Conservation (phyloP, 2,797 vertebrate species). For the Schizothorax lantsangensis region DNA sequence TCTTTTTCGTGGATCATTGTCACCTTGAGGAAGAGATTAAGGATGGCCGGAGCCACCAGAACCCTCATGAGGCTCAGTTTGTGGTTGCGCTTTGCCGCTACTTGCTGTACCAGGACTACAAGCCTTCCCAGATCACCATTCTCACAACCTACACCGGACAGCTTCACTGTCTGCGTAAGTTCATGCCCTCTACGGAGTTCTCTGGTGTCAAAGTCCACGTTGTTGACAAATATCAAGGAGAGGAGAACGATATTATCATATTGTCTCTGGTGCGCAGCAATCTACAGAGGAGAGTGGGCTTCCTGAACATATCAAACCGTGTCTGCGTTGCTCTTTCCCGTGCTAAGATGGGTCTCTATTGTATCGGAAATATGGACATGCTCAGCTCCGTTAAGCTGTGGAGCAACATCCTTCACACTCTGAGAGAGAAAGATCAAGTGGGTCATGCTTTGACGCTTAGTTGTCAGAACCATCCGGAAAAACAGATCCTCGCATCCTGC, state of each 20-base stretch:
- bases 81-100: constrained; percentile 89
- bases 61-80: constrained; percentile 87
- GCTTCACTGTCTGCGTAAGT: constrained; percentile 85
- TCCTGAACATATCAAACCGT: constrained; percentile 90
- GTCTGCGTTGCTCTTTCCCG: constrained; percentile 94
- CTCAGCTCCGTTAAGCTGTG: constrained; percentile 85
- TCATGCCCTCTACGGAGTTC: constrained; percentile 85
- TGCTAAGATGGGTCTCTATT: constrained; percentile 93
- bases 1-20: constrained; percentile 91
- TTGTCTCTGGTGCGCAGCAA: constrained; percentile 95
- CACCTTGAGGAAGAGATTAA: constrained; percentile 83
- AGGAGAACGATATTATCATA: constrained; percentile 95
- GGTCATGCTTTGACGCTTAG: constrained; percentile 81
- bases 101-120: constrained; percentile 87
- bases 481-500: constrained; percentile 74
- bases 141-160: constrained; percentile 94
- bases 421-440: constrained; percentile 79
- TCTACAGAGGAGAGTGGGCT: constrained; percentile 81
- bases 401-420: constrained; percentile 86
- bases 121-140: constrained; percentile 92
- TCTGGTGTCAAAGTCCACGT: constrained; percentile 90
- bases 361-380: constrained; percentile 88
- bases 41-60: constrained; percentile 92
- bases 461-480: constrained; percentile 92
- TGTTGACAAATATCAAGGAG: constrained; percentile 97